Base-by-base conservation (phyloP, 2,888 invertebrate species). In the Acheta domesticus region DNA sequence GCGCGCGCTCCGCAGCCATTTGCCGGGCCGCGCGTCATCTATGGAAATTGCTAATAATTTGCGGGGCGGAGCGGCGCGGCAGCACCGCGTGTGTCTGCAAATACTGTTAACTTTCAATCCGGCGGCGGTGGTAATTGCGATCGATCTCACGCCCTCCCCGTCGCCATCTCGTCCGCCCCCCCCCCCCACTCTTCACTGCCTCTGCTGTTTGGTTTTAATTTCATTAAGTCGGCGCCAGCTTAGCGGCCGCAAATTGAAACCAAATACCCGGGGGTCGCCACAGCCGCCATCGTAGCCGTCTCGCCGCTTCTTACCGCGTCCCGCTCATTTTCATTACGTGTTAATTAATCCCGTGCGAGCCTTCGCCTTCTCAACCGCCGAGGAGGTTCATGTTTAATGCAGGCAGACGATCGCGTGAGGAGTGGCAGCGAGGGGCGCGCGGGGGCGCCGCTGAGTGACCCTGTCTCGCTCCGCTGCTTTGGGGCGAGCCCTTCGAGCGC, bases 71-170 rank as follows among this genome's bases (percentile, higher is more conserved):
- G 14, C 16, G n/a, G 62, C 14, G 62, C n/a, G 16, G 62, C n/a
- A 8, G 62, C 62, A 8, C 12, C 62, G 62, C 62, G n/a, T 62
- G 62, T 62, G 62, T 62, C 62, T 14, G 62, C 62, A 62, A 62
- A 62, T 62, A 62, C 62, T 62, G 62, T 62, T 62, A 62, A 62
- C 62, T 62, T 62, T 62, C 62, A 62, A 62, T 62, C 62, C 62
- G 62, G 62, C 62, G 14, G 62, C 62, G n/a, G n/a, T 62, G 62
- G 62, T 62, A 62, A 62, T 62, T 62, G 62, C 62, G 16, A 62
- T 62, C 62, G 62, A 62, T 62, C 62, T 62, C 62, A 12, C n/a
- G 62, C 62, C 19, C 19, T 62, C 4, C 16, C 62, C 16, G 19
- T 2, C 1, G 1, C 50, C 62, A 62, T n/a, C 62, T 14, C 62